Evolutionary conservation across 2,797 vertebrate species (phyloP).

Genomic region (Philypnodon macrostomus): DNA sequence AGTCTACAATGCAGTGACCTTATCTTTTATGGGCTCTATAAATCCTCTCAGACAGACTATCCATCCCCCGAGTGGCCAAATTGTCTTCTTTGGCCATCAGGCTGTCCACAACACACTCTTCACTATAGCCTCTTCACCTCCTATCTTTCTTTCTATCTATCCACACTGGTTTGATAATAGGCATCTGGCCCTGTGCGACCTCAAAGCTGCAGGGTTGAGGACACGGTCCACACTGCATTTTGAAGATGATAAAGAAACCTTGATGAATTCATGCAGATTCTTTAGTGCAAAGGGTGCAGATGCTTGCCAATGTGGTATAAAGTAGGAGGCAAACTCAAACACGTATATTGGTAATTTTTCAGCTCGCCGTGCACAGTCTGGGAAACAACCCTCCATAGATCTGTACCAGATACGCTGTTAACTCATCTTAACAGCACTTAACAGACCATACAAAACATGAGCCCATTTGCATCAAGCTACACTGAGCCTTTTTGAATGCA

Average conservation of each 20-base stretch:
- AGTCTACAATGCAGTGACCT: conserved; percentile 74
- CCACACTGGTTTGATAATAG: conserved; percentile 34
- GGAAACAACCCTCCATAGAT: too few species aligned
- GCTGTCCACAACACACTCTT: conserved; percentile 34
- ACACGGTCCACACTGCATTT: background rate
- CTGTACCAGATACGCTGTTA: too few species aligned
- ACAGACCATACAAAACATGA: too few species aligned
- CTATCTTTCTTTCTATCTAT: conserved; percentile 42
- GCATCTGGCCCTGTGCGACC: conserved; percentile 18
- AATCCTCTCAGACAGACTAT: conserved; percentile 59
- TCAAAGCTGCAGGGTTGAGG: background rate
- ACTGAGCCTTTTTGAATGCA: too few species aligned
- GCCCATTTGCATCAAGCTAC: too few species aligned
- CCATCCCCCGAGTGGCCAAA: conserved; percentile 51
- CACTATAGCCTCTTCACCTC: conserved; percentile 40
- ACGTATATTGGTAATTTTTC: too few species aligned
- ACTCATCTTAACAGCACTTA: too few species aligned
- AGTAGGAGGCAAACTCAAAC: too few species aligned
- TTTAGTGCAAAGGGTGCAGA: too few species aligned
- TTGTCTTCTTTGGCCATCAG: conserved; percentile 29
- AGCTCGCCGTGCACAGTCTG: too few species aligned
- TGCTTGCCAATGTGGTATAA: too few species aligned
- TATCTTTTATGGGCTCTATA: conserved; percentile 73
- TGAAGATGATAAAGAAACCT: background rate
- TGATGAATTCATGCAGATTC: background rate